A percentile compares a stretch with the other conserved stretches of the same genome.
Evolutionary conservation across 2,113 vertebrate genomes (phyloP).

Genomic region (Polypterus senegalus): DNA sequence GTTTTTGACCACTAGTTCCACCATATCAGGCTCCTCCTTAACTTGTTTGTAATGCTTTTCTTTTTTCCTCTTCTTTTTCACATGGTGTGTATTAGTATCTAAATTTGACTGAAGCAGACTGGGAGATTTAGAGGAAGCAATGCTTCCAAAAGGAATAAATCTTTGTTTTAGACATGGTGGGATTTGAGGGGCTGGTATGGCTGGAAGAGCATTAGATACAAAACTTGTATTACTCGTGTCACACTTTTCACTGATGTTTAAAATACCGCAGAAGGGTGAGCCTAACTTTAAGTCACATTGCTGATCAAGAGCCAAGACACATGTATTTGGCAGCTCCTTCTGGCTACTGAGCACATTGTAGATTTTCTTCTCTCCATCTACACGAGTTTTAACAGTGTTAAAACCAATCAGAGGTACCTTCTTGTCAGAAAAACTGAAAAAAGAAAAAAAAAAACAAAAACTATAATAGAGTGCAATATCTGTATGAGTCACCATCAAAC

Average conservation of each 20-base stretch:
- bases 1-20: no score
- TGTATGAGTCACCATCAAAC: background rate
- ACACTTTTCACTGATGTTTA: conserved; percentile 45
- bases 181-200: conserved; percentile 33
- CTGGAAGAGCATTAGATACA: conserved; percentile 29
- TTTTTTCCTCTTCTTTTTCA: conserved; percentile 6
- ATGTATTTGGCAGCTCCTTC: conserved; percentile 23
- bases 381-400: background rate
- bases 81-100: conserved; percentile 12
- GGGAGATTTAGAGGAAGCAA: conserved; percentile 7
- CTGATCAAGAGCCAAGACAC: conserved; percentile 18
- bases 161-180: conserved; percentile 43
- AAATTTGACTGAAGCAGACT: background rate
- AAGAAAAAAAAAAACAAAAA: background rate
- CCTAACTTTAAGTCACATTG: conserved; percentile 5
- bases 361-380: conserved; percentile 15
- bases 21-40: conserved; percentile 6
- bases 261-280: conserved; percentile 38
- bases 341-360: conserved; percentile 41
- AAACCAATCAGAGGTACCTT: background rate
- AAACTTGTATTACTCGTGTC: conserved; percentile 26
- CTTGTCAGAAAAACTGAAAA: background rate
- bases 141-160: conserved; percentile 44
- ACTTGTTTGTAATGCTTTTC: conserved; percentile 1
- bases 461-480: background rate